Percentiles rank a stretch among this genome's conserved stretches.
Evolutionary conservation across 2,113 vertebrate genomes (phyloP).

Genomic region (Eurystomus gularis): DNA sequence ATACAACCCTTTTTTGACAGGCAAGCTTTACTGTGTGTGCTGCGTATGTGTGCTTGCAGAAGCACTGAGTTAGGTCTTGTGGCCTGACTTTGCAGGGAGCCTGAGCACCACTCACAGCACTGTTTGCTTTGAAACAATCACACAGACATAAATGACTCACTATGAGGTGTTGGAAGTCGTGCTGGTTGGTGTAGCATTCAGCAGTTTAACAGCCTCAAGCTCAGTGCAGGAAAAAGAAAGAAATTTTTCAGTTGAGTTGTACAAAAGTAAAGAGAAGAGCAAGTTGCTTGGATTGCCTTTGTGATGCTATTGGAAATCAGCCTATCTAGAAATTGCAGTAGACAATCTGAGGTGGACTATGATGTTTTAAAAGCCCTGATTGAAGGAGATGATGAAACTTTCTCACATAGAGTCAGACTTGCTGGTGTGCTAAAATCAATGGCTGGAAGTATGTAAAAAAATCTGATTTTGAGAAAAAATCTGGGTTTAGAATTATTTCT

Average conservation of each 20-base stretch:
- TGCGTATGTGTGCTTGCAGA: not conserved
- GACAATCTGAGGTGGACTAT: not conserved
- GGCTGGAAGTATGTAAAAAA: not conserved
- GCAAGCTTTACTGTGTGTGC: not conserved
- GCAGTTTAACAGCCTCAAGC: not conserved
- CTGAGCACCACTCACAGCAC: not conserved
- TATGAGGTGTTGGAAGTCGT: not conserved
- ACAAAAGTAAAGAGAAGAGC: not conserved
- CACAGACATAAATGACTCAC: not conserved
- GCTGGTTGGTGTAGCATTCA: not conserved
- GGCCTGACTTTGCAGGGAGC: not conserved
- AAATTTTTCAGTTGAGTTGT: not conserved
- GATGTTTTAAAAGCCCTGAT: not conserved
- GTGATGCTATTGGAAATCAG: not conserved
- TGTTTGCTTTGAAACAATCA: constrained; percentile 28
- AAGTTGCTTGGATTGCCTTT: not conserved
- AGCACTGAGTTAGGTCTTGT: not conserved
- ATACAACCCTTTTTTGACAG: not conserved
- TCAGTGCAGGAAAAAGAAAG: not conserved
- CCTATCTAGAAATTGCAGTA: not conserved
- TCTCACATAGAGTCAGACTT: not conserved
- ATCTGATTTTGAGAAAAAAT: constrained; percentile 8
- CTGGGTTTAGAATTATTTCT: constrained; percentile 3
- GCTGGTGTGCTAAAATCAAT: constrained; percentile 9
- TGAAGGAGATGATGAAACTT: not conserved